Conservation (phyloP, 2,888 invertebrate genomes). For the Aporophyla lueneburgensis region DNA sequence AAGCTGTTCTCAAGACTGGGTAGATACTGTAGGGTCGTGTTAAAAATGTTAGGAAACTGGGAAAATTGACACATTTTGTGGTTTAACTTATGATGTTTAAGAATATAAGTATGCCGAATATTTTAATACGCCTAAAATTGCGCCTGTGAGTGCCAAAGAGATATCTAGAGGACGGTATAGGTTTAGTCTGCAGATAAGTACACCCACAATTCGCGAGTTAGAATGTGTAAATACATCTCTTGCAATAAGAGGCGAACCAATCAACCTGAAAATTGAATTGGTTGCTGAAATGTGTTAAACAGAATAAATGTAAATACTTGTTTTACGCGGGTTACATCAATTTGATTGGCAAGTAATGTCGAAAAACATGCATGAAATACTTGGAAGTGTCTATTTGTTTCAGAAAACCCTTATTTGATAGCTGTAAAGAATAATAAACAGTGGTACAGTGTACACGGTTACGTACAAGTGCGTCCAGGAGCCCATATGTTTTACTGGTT, state of each 20-base stretch:
- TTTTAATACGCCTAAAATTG: not conserved
- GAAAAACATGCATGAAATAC: not conserved
- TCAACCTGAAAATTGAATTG: not conserved
- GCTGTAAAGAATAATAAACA: constrained; percentile 66
- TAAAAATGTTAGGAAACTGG: not conserved
- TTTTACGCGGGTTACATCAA: not conserved
- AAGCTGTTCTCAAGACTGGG: not conserved
- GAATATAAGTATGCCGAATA: not conserved
- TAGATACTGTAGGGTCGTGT: not conserved
- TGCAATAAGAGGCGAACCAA: not conserved
- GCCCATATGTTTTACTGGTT: constrained; percentile 97
- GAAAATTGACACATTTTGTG: not conserved
- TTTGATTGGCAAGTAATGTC: not conserved
- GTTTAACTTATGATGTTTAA: not conserved
- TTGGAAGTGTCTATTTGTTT: constrained; percentile 16
- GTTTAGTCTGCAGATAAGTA: not conserved
- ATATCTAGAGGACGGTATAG: not conserved
- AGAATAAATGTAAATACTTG: not conserved
- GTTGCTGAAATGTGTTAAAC: not conserved
- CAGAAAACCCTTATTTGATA: constrained; percentile 76
- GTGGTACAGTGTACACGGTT: constrained; percentile 90
- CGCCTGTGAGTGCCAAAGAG: too few relatives aligned
- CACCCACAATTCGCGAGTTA: not conserved
- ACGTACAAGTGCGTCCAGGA: constrained; percentile 93
- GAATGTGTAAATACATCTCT: not conserved